phyloP scores from a whole-genome alignment of 2,888 invertebrate genomes.

The Drosophila melanosoma region DNA sequence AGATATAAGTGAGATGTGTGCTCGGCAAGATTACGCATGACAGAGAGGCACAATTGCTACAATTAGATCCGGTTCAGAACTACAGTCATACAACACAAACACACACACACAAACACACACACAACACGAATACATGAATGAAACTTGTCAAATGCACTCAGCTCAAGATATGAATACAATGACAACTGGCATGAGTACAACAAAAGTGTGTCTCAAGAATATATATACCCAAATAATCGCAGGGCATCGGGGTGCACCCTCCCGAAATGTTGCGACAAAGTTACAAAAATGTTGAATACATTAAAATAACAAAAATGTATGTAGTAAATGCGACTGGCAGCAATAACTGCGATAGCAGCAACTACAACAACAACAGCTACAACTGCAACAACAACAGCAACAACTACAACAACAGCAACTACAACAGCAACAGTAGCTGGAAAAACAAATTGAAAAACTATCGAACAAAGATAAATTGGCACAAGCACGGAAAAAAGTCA shows the following conservation, averaged over 20 bases:
- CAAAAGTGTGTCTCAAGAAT: slow-evolving; percentile 25
- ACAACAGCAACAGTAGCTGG: slow-evolving; percentile 42
- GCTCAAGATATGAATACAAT: slow-evolving; percentile 51
- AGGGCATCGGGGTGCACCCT: slow-evolving; percentile 40
- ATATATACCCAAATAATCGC: slow-evolving; percentile 9
- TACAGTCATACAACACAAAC: slow-evolving; percentile 5
- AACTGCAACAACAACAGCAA: background rate
- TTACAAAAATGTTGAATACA: slow-evolving; percentile 59
- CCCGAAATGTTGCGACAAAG: slow-evolving; percentile 48
- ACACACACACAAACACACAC: background rate
- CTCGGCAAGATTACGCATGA: slow-evolving; percentile 24
- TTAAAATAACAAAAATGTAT: slow-evolving; percentile 58
- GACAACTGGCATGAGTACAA: slow-evolving; percentile 11
- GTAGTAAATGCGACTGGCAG: slow-evolving; percentile 34
- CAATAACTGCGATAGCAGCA: slow-evolving; percentile 28
- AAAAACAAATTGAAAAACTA: slow-evolving; percentile 80
- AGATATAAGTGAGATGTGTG: slow-evolving; percentile 31
- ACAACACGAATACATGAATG: slow-evolving; percentile 18
- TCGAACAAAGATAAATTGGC: slow-evolving; percentile 81
- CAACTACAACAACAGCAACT: background rate
- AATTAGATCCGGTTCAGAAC: slow-evolving; percentile 39
- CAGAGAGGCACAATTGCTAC: slow-evolving; percentile 34
- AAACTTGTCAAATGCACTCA: slow-evolving; percentile 52
- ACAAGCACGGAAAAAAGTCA: slow-evolving; percentile 65
- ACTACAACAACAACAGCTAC: background rate